phyloP scores from a whole-genome alignment of 2,113 vertebrate genomes.

The Hemicordylus capensis region DNA sequence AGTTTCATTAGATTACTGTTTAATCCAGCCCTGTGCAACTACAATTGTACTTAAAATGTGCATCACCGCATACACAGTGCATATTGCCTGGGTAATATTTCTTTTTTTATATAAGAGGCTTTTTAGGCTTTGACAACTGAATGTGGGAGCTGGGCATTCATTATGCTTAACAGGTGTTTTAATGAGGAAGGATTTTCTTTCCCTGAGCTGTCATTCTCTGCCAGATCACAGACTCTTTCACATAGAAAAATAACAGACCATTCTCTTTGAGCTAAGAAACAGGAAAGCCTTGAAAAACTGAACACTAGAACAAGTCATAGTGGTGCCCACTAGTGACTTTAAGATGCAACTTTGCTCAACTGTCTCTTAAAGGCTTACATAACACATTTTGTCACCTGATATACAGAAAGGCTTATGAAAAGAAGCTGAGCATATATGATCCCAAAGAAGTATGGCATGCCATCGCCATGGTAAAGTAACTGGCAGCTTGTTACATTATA shows the following conservation, averaged over 20 bases:
- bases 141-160: constrained; percentile 52
- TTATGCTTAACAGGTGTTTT: constrained; percentile 69
- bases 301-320: constrained; percentile 7
- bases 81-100: background rate
- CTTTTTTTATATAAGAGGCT: constrained; percentile 47
- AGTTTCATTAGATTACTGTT: background rate
- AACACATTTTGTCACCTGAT: background rate
- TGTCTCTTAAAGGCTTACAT: accelerated
- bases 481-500: background rate
- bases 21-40: background rate
- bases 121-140: constrained; percentile 48
- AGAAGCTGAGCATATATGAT: background rate
- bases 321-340: constrained; percentile 29
- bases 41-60: background rate
- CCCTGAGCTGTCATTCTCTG: constrained; percentile 75
- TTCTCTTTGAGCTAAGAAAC: constrained; percentile 66
- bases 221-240: constrained; percentile 83
- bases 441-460: background rate
- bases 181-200: constrained; percentile 75
- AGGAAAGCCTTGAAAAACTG: constrained; percentile 67
- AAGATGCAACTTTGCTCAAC: background rate
- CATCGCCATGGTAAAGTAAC: background rate
- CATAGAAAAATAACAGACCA: constrained; percentile 86
- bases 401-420: background rate
- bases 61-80: background rate